Percentiles rank a stretch among this genome's conserved stretches.
These are phyloP conservation scores for Glossophaga mutica DNA, from an alignment of 2,797 vertebrate genomes.

Conservation along the genomic window DNA sequence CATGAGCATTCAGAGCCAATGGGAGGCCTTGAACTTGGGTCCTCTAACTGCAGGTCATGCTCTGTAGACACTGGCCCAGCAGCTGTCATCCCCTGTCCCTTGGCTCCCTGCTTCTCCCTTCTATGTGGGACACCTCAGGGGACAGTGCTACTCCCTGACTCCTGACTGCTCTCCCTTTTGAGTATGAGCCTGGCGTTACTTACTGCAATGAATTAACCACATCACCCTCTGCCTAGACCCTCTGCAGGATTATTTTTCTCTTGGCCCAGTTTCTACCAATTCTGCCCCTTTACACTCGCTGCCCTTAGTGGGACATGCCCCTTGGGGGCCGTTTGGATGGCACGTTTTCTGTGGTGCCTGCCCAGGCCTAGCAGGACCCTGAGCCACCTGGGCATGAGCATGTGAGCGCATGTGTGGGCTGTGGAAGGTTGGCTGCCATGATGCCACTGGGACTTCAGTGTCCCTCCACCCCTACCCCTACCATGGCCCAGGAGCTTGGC, in stretches of 20 bases:
- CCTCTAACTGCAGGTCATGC: background rate
- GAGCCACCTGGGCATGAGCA: background rate
- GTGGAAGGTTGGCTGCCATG: background rate
- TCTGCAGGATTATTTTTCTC: background rate
- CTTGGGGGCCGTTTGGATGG: background rate
- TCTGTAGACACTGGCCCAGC: background rate
- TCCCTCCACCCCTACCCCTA: background rate
- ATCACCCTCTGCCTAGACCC: background rate
- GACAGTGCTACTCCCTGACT: background rate
- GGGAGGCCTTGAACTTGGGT: background rate
- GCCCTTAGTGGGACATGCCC: slow-evolving; percentile 55
- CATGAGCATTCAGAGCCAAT: background rate
- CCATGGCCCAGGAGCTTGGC: background rate
- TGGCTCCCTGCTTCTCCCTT: background rate
- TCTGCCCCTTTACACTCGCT: slow-evolving; percentile 2
- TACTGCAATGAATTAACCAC: background rate
- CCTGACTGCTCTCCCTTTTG: background rate
- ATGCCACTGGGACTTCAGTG: background rate
- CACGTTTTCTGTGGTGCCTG: background rate
- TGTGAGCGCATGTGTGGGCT: background rate
- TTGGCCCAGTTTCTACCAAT: slow-evolving; percentile 38
- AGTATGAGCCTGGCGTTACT: background rate
- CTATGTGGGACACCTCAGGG: background rate
- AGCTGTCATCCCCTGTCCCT: background rate
- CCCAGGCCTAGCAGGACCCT: background rate